Base-by-base conservation (phyloP, 2,113 vertebrate species). In the Syngnathus scovelli region DNA sequence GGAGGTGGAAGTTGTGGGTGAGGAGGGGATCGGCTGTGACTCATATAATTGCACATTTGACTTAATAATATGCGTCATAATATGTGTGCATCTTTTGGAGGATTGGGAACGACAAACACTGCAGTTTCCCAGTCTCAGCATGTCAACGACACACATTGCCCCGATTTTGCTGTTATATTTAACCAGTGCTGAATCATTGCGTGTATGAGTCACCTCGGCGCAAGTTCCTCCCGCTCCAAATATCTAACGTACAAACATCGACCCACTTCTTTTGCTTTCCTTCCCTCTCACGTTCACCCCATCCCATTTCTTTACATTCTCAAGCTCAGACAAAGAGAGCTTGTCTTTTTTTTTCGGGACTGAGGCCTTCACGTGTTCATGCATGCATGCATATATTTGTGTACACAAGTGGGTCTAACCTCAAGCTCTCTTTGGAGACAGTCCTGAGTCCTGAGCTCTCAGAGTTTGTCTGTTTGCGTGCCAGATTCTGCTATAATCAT, bases 111-210 rank as follows among this genome's bases (percentile, higher is more conserved):
- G 43, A 64, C 49, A 64, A 55, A 33, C 68, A 15, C 56, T 72
- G 73, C 1, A 68, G 79, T 76, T 72, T 76, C 63, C 78, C 61
- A 46, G 67, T 75, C 70, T 78, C 74, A 85, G 83, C 83, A 74
- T 67, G 60, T 75, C 72, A 72, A 84, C 76, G 58, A 55, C 44
- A 23, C 77, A 77, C 82, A 80, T 80, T 56, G 71, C 55, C 76
- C 66, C 70, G 77, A 67, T 76, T 74, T 78, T 75, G 79, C 67
- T 81, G 83, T 82, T 87, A 85, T 86, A 87, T 87, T 85, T 85
- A 87, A 85, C 71, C 72, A 39, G 67, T 80, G 86, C 82, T 86
- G 82, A 85, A 71, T 89, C 82, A 84, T 71, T 78, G 75, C 77
- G 75, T 79, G 77, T 77, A 67, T 78, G 74, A 82, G 83, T 88